Base-by-base conservation (phyloP, 1,140 invertebrate species). In the Gonioctena quinquepunctata region DNA sequence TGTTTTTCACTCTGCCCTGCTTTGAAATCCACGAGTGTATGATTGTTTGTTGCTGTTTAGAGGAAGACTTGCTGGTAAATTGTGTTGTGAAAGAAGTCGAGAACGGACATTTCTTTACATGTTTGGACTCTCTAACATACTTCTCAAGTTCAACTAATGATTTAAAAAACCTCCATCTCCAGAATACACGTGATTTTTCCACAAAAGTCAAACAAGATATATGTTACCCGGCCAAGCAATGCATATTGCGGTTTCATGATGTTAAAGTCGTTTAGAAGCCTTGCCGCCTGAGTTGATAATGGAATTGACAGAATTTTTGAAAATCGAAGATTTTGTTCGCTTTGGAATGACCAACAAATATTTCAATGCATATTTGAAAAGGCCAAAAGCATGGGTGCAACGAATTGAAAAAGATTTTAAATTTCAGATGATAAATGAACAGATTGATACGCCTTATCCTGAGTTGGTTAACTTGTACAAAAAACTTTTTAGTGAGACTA, bases 51-150 rank as follows among this genome's bases (percentile, higher is more conserved):
- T 68, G 73, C 70, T 13, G 7, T 3, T 63, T 63, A n/a, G 61
- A 64, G n/a, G 79, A 82, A n/a, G 79, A 82, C 42, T 54, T 82
- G 25, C 8, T 81, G 16, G 69, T 81, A 3, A 81, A 80, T 66
- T 77, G 76, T 72, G 66, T 66, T 19, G 67, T 80, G 7, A 64
- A 74, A 42, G 72, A 72, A 59, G 61, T 76, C 23, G 67, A 69
- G 18, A 48, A 59, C 16, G 54, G 60, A 4, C 23, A 33, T 28
- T 77, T 73, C 42, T 73, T 65, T 25, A 66, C 76, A 19, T 42
- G 78, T 19, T 42, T 81, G 6, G 81, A 82, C 73, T 70, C 76
- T 21, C 71, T 77, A n/a, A 64, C 68, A 8, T 82, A 81, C 72
- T 71, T 80, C 65, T 71, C 77, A 5, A 74, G 68, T 23, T 76